phyloP scores from a whole-genome alignment of 2,113 vertebrate species.

The Zosterops pallidus region DNA sequence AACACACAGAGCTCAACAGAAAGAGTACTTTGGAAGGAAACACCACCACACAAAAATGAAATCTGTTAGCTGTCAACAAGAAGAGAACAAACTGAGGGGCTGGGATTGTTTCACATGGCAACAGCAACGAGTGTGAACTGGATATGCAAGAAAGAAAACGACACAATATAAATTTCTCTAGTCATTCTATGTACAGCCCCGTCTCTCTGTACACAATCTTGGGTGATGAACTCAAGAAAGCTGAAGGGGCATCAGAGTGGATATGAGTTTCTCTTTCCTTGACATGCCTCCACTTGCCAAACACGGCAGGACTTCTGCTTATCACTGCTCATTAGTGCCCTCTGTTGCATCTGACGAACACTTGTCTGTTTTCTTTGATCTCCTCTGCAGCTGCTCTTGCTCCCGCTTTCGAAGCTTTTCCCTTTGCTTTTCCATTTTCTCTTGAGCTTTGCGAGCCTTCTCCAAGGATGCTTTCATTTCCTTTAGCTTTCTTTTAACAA shows the following conservation, averaged over 20 bases:
- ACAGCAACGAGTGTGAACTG: slow-evolving; percentile 32
- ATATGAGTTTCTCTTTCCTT: not conserved
- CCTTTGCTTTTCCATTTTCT: slow-evolving; percentile 90
- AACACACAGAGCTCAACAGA: slow-evolving; percentile 32
- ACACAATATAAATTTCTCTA: slow-evolving; percentile 11
- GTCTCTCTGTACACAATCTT: not conserved
- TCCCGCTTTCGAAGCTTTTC: slow-evolving; percentile 85
- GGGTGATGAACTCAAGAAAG: not conserved
- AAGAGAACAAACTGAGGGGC: not conserved
- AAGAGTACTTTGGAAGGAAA: slow-evolving; percentile 30
- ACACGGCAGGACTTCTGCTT: not conserved
- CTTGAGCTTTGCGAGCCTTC: slow-evolving; percentile 85
- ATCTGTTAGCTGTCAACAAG: slow-evolving; percentile 36
- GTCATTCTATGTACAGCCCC: slow-evolving; percentile 13
- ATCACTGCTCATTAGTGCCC: slow-evolving; percentile 69
- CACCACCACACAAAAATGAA: slow-evolving; percentile 1
- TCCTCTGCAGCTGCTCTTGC: slow-evolving; percentile 83
- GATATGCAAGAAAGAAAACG: slow-evolving; percentile 35
- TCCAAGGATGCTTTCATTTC: slow-evolving; percentile 90
- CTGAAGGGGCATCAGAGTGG: not conserved
- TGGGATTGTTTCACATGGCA: slow-evolving; percentile 35
- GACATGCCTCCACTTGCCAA: not conserved
- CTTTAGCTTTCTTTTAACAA: slow-evolving; percentile 94
- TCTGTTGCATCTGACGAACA: slow-evolving; percentile 33
- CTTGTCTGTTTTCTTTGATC: slow-evolving; percentile 67